Evolutionary conservation across 2,888 invertebrate genomes (phyloP), one percentile per base, ranked within the genome.

Genomic region (Hedychridium roseum): DNA sequence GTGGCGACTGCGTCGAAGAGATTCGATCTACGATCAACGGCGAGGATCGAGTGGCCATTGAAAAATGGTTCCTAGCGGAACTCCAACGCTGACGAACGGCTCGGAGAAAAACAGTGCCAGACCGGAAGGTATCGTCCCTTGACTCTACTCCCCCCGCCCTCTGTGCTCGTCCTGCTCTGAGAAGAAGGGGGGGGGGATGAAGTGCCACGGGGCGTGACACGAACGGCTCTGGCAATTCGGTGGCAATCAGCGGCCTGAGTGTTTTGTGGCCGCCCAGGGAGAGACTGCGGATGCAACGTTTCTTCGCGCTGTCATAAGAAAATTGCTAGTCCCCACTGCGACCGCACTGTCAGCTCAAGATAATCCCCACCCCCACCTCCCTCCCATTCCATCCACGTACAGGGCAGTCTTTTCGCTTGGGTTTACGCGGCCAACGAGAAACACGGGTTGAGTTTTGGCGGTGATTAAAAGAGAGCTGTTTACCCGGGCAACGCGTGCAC

Each of bases 171-270:
- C n/a, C n/a, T n/a, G n/a, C n/a, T n/a, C n/a, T n/a, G 45, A 23
- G 34, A 48, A 37, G 41, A 32, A 11, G 11, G 17, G 23, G 18
- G 31, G 28, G 20, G 23, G 28, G 30, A 50, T 40, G 36, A 11
- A 14, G 14, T n/a, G n/a, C n/a, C n/a, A n/a, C n/a, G n/a, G n/a
- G 27, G 34, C 21, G 16, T 21, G 48, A 46, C 49, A 43, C 14
- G 34, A 30, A 35, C 59, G 58, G 55, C 64, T 54, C 63, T 61
- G 57, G 69, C 71, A 73, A 75, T 78, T 77, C 74, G 74, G 72
- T 68, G 70, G 75, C 77, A 74, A 77, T 78, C 77, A 75, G 66
- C 68, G 68, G 65, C 55, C 61, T 66, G 75, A 75, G 72, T 76
- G 74, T 74, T 76, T 76, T 76, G 76, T 75, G 70, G 71, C 54